A percentile compares a stretch with the other conserved stretches of the same genome.
Evolutionary conservation across 2,888 invertebrate species (phyloP).

Genomic region (Ophioninae sp.): DNA sequence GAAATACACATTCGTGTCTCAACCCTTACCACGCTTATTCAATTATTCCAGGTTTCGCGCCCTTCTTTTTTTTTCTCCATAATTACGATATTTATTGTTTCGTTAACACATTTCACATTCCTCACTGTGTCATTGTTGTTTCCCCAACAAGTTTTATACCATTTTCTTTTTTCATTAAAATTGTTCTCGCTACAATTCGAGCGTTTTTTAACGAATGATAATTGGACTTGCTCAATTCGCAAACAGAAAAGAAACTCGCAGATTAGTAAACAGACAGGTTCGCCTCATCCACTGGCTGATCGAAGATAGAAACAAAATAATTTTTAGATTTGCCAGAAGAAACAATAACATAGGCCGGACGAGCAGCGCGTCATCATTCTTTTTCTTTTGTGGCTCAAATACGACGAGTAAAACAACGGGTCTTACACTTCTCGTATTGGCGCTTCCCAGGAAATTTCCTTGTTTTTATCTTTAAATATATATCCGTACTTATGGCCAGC

Average conservation of each 20-base stretch:
- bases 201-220: background rate
- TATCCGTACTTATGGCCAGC: constrained; percentile 66
- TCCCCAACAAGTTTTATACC: background rate
- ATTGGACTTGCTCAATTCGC: constrained; percentile 4
- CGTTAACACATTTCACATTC: constrained; percentile 41
- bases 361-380: constrained; percentile 36
- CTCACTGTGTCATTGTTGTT: constrained; percentile 17
- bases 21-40: constrained; percentile 38
- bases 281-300: background rate
- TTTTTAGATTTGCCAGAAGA: constrained; percentile 30
- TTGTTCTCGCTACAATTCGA: constrained; percentile 6
- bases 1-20: constrained; percentile 55
- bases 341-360: constrained; percentile 55
- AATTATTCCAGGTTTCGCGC: constrained; percentile 62
- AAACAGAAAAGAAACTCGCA: background rate
- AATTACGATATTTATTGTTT: constrained; percentile 46
- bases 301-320: background rate
- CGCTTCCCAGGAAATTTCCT: constrained; percentile 23
- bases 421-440: constrained; percentile 28
- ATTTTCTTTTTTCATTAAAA: constrained; percentile 19
- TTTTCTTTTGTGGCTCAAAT: constrained; percentile 17
- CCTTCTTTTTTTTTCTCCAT: constrained; percentile 50
- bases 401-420: constrained; percentile 14
- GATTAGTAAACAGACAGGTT: background rate
- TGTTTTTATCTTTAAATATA: constrained; percentile 25